phyloP scores from a whole-genome alignment of 2,113 vertebrate species.

The Bubalus kerabau region DNA sequence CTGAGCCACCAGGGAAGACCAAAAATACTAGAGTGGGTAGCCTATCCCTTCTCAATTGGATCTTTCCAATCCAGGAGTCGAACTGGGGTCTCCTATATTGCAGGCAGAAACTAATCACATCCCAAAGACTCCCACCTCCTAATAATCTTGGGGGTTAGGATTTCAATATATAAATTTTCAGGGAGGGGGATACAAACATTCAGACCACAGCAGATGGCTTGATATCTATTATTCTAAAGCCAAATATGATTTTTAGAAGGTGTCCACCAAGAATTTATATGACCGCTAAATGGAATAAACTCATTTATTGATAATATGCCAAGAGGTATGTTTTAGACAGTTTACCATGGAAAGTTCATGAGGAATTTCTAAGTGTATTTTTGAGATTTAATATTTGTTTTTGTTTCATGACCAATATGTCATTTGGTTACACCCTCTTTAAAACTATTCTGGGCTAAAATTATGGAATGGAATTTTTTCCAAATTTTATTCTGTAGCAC shows the following conservation, averaged over 20 bases:
- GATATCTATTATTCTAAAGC: not conserved
- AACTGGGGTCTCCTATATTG: not conserved
- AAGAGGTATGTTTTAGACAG: not conserved
- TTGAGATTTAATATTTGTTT: not conserved
- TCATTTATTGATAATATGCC: not conserved
- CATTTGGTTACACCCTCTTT: not conserved
- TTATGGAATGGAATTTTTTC: not conserved
- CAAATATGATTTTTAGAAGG: not conserved
- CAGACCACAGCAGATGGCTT: not conserved
- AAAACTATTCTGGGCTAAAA: constrained; percentile 22
- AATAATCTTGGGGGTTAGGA: not conserved
- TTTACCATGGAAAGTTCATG: not conserved
- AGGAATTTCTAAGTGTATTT: not conserved
- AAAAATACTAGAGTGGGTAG: not conserved
- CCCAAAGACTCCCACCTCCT: not conserved
- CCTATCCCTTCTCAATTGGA: not conserved
- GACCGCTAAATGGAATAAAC: not conserved
- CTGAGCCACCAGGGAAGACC: not conserved
- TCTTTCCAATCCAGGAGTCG: not conserved
- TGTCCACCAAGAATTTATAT: not conserved
- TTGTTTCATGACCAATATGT: not conserved
- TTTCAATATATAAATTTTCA: not conserved
- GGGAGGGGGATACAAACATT: not conserved
- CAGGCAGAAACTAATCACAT: not conserved
- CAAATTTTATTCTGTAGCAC: not conserved